A percentile compares a stretch with the other conserved stretches of the same genome.
Conservation (phyloP, 2,113 vertebrate species). For the Nematolebias whitei region DNA sequence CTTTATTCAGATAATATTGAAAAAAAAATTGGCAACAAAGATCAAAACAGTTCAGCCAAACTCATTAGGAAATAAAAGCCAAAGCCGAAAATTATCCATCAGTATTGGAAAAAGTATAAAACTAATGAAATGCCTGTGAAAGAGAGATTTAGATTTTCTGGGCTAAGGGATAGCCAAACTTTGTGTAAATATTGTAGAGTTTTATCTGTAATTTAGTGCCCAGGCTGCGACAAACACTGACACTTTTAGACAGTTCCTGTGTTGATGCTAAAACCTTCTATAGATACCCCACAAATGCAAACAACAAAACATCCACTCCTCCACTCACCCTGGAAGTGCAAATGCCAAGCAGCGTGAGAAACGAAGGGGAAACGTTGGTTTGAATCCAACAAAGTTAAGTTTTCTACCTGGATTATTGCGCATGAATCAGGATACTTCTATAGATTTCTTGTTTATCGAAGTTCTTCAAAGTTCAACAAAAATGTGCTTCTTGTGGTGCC, state of each 20-base stretch:
- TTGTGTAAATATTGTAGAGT: conserved; percentile 57
- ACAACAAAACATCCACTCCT: too few relatives aligned
- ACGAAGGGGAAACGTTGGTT: too few relatives aligned
- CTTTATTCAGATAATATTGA: not conserved
- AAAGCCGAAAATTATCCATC: conserved; percentile 26
- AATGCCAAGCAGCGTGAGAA: too few relatives aligned
- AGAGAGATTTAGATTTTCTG: conserved; percentile 53
- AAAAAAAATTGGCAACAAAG: not conserved
- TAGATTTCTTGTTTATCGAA: too few relatives aligned
- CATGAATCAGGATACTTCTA: too few relatives aligned
- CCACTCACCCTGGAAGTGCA: too few relatives aligned
- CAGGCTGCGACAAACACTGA: conserved; percentile 34
- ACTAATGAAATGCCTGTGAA: conserved; percentile 31
- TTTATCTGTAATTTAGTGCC: conserved; percentile 26
- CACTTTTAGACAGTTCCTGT: conserved; percentile 46
- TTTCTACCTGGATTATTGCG: too few relatives aligned
- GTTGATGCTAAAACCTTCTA: not conserved
- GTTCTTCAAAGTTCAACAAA: too few relatives aligned
- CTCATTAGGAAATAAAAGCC: conserved; percentile 2
- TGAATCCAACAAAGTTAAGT: too few relatives aligned
- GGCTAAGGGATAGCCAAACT: conserved; percentile 35
- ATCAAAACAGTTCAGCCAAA: not conserved
- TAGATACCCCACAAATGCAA: too few relatives aligned
- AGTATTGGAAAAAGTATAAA: conserved; percentile 11
- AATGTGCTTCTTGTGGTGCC: too few relatives aligned